Evolutionary conservation across 2,797 vertebrate species (phyloP).

Genomic region (Liasis olivaceus): DNA sequence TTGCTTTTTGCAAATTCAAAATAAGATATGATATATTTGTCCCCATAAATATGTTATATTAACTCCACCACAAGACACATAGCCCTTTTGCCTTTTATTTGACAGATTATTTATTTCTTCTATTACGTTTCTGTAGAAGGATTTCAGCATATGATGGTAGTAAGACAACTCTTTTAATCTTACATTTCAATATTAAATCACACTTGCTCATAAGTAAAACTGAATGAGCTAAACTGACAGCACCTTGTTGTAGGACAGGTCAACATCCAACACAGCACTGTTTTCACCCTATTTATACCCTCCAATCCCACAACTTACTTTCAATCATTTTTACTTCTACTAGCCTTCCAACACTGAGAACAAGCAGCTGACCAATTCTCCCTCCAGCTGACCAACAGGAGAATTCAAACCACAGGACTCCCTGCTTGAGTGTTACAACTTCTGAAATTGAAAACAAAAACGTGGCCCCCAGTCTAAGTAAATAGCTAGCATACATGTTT

Average conservation of each 20-base stretch:
- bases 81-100: neutral
- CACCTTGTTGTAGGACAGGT: neutral
- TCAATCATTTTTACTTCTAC: neutral
- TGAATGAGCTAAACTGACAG: neutral
- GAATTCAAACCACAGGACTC: neutral
- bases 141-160: neutral
- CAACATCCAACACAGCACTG: neutral
- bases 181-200: neutral
- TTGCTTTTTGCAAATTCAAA: neutral
- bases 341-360: neutral
- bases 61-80: neutral
- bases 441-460: neutral
- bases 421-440: neutral
- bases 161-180: neutral
- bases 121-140: neutral
- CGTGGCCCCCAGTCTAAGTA: neutral
- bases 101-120: neutral
- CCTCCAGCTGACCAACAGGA: neutral
- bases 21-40: neutral
- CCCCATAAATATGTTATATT: neutral
- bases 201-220: neutral
- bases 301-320: neutral
- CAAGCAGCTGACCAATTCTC: neutral
- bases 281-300: neutral
- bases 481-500: neutral